A percentile compares a stretch with the other conserved stretches of the same genome.
Evolutionary conservation across 2,113 vertebrate species (phyloP).

Genomic region (Semicossyphus pulcher): DNA sequence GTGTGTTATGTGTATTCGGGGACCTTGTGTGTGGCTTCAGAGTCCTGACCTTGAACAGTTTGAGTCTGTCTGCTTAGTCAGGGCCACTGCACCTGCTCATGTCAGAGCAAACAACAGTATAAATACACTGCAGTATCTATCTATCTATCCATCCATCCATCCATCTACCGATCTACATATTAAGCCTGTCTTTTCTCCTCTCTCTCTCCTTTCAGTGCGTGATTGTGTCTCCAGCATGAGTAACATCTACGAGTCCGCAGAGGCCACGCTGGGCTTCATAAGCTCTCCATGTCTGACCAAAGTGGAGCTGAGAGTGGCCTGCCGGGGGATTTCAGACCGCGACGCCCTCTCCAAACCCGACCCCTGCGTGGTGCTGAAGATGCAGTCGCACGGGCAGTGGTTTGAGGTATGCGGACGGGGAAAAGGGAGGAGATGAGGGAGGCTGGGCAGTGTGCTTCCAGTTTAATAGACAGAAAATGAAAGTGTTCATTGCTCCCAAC

Average conservation of each 20-base stretch:
- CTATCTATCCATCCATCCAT: constrained; percentile 10
- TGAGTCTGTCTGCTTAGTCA: constrained; percentile 73
- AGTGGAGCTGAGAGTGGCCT: constrained; percentile 90
- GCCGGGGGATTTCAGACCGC: constrained; percentile 86
- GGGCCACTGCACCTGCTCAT: constrained; percentile 57
- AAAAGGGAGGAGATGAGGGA: neutral
- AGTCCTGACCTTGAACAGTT: constrained; percentile 72
- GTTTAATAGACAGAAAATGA: too few species aligned
- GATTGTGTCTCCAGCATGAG: constrained; percentile 77
- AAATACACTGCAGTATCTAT: constrained; percentile 36
- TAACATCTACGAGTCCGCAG: constrained; percentile 86
- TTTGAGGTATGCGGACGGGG: constrained; percentile 85
- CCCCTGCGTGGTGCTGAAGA: constrained; percentile 89
- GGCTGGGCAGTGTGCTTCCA: neutral
- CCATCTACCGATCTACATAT: constrained; percentile 26
- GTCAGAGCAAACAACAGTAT: constrained; percentile 47
- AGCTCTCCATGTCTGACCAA: constrained; percentile 89
- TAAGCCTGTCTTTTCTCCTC: neutral
- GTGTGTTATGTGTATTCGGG: constrained; percentile 42
- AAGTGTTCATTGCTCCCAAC: too few species aligned
- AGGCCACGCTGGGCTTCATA: constrained; percentile 86
- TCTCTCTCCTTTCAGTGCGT: constrained; percentile 49
- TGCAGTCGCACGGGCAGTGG: constrained; percentile 90
- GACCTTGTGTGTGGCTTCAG: constrained; percentile 43
- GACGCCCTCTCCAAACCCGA: constrained; percentile 88